Evolutionary conservation across 2,888 invertebrate genomes (phyloP), one percentile per base, ranked within the genome.

Genomic region (Coelinius sp.): DNA sequence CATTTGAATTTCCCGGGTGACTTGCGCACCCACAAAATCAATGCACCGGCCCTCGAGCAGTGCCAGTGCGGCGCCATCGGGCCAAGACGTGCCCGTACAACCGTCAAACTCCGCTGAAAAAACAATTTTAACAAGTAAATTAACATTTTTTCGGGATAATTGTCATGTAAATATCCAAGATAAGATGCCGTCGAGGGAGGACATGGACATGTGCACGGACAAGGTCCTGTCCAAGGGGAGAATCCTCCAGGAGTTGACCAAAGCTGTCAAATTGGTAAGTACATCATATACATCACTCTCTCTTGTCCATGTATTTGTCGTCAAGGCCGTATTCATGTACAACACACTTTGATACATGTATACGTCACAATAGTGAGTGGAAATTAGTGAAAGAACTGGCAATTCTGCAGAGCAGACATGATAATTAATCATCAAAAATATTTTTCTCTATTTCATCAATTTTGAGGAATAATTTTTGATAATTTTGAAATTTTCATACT

Each of bases 251-350:
- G 87, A 88, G 76, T 81, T 88, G 41, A 88, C 88, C 64, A 87
- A 88, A 78, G 87, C 88, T 74, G 87, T 88, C 80, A 88, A 88
- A 80, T 74, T 88, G 83, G 88, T 88, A 75, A 86, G 86, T 82
- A 65, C 10, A 27, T 46, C 10, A 44, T 62, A 44, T 62, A 49
- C 44, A 56, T 44, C 17, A 24, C n/a, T n/a, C 35, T 49, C 25
- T 68, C 52, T 52, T 25, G 25, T 22, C 3, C 38, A 27, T 74
- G 38, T 67, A 62, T 12, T 64, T 64, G 71, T 73, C 68, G 74
- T 75, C 78, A 76, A 76, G 76, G 75, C 74, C 75, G 71, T 75
- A 12, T 35, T 31, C 63, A 49, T 6, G 49, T 68, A 56, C 38
- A 44, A 41, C 38, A 67, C 41, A 63, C 53, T 17, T 6, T 10